Conservation (phyloP, 2,113 vertebrate genomes). For the Eurypyga helias region DNA sequence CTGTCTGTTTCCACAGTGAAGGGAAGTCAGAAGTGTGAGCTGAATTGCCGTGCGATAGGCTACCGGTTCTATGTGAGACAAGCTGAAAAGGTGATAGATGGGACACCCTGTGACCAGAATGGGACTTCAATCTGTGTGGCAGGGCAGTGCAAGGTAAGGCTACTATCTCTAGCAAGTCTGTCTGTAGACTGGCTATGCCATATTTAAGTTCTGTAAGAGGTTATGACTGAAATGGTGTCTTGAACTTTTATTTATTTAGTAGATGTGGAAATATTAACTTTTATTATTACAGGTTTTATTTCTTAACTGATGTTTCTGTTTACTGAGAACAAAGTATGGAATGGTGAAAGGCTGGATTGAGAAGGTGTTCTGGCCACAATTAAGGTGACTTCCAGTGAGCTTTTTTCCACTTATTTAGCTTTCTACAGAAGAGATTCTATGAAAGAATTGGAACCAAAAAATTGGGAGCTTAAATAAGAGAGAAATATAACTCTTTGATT, state of each 20-base stretch:
- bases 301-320: neutral
- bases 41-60: slow-evolving; percentile 91
- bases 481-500: neutral
- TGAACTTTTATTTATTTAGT: neutral
- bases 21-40: slow-evolving; percentile 86
- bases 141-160: slow-evolving; percentile 89
- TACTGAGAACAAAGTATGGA: neutral
- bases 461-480: neutral
- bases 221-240: neutral
- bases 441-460: neutral
- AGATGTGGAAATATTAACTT: neutral
- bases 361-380: neutral
- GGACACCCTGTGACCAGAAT: slow-evolving; percentile 89
- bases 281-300: neutral
- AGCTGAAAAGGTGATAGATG: slow-evolving; percentile 88
- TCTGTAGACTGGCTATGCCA: neutral
- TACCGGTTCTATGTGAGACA: slow-evolving; percentile 93
- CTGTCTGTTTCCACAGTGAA: slow-evolving; percentile 71
- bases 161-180: neutral
- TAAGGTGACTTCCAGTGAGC: neutral
- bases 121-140: slow-evolving; percentile 87
- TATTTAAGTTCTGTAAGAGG: neutral
- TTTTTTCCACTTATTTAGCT: neutral
- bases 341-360: neutral
- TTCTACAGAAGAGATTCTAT: neutral